Conservation (phyloP, 2,888 invertebrate species). For the Hartigia nigra region DNA sequence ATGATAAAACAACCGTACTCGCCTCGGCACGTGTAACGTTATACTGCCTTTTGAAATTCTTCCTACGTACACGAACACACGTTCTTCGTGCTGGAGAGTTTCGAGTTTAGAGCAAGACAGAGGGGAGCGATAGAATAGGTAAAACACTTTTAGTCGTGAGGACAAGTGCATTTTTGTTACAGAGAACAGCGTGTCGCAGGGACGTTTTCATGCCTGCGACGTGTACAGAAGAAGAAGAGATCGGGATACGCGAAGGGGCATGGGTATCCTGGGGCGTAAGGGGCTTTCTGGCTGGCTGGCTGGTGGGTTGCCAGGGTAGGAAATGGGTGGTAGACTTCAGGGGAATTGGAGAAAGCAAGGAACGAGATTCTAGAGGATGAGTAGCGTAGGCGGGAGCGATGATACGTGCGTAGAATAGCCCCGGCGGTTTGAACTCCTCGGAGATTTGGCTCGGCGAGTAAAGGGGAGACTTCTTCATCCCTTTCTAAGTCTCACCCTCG, state of each 20-base stretch:
- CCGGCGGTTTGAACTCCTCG: conserved; percentile 49
- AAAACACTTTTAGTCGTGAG: conserved; percentile 1
- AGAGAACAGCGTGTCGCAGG: conserved; percentile 14
- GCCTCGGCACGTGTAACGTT: not conserved
- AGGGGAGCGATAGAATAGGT: not conserved
- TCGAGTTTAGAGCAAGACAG: not conserved
- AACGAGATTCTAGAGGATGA: not conserved
- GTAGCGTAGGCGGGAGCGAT: conserved; percentile 41
- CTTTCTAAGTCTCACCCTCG: not conserved
- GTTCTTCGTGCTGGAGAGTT: conserved; percentile 29
- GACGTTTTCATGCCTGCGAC: conserved; percentile 42
- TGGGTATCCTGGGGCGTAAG: conserved; percentile 19
- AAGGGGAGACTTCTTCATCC: conserved; percentile 11
- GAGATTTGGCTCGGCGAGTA: conserved; percentile 45
- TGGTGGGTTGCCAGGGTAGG: not conserved
- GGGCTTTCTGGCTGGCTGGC: conserved; percentile 3
- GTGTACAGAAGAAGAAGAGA: conserved; percentile 18
- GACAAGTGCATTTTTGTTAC: conserved; percentile 40
- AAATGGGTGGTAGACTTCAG: not conserved
- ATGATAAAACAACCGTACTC: not conserved
- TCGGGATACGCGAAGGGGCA: conserved; percentile 21
- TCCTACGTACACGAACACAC: conserved; percentile 50
- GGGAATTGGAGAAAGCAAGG: not conserved
- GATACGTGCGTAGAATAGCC: conserved; percentile 59
- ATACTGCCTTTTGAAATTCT: conserved; percentile 8